Evolutionary conservation across 2,888 invertebrate genomes (phyloP).

Genomic region (Alviniconcha strummeri): DNA sequence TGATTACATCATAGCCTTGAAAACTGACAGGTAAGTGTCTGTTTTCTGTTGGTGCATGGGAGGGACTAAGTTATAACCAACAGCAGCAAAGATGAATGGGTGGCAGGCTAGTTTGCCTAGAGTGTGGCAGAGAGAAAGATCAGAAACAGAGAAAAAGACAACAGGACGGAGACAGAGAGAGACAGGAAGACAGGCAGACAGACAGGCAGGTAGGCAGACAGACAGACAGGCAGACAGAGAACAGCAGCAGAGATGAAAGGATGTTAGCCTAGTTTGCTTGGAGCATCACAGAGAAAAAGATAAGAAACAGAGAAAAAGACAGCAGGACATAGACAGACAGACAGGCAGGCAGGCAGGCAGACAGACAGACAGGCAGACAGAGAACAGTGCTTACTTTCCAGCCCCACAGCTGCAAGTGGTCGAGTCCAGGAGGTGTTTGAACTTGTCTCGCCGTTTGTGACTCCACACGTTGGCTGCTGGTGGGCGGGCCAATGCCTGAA

Average conservation of each 20-base stretch:
- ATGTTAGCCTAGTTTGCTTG: no score
- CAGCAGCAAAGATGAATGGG: no score
- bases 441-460: conserved; percentile 66
- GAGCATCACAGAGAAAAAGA: neutral
- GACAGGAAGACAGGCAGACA: no score
- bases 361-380: neutral
- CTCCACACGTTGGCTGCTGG: conserved; percentile 71
- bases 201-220: no score
- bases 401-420: conserved; percentile 73
- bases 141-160: neutral
- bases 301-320: neutral
- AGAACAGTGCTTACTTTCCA: conserved; percentile 62
- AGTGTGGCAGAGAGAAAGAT: neutral
- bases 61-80: no score
- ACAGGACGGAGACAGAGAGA: no score
- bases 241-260: no score
- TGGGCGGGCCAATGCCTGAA: conserved; percentile 54
- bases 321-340: neutral
- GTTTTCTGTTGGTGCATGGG: no score
- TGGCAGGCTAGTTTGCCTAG: no score
- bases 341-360: neutral
- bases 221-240: no score
- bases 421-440: conserved; percentile 71
- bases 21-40: no score
- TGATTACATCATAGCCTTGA: no score